These are phyloP conservation scores for Ashinkailepas kermadecensis DNA, from an alignment of 2,888 invertebrate genomes.

Conservation along the genomic window DNA sequence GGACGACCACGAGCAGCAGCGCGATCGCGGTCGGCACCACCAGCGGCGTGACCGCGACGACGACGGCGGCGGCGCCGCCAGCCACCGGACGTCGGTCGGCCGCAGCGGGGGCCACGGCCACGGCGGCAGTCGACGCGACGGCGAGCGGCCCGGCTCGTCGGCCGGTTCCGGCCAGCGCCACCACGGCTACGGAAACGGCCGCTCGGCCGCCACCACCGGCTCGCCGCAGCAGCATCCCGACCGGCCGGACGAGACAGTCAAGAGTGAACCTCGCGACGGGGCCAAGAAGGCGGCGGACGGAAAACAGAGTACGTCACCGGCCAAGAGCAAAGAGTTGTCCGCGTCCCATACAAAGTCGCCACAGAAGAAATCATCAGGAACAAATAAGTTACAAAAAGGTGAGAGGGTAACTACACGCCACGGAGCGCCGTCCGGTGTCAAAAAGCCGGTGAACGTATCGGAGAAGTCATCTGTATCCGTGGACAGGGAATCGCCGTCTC, in stretches of 20 bases:
- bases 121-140: not conserved
- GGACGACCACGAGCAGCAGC: slow-evolving; percentile 13
- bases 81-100: not conserved
- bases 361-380: no score
- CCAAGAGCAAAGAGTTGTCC: not conserved
- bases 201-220: not conserved
- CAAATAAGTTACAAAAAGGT: no score
- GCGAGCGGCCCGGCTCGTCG: not conserved
- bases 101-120: not conserved
- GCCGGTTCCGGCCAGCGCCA: not conserved
- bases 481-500: no score
- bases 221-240: no score
- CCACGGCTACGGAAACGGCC: not conserved
- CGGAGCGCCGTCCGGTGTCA: no score
- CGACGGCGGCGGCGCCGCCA: not conserved
- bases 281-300: not conserved
- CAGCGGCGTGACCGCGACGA: slow-evolving; percentile 15
- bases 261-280: not conserved
- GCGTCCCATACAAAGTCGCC: not conserved
- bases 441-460: no score
- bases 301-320: not conserved
- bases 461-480: no score
- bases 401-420: no score
- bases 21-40: slow-evolving; percentile 1
- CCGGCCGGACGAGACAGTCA: not conserved